These are phyloP conservation scores for Serranus cabrilla DNA, from an alignment of 2,797 vertebrate species.

Conservation along the genomic window DNA sequence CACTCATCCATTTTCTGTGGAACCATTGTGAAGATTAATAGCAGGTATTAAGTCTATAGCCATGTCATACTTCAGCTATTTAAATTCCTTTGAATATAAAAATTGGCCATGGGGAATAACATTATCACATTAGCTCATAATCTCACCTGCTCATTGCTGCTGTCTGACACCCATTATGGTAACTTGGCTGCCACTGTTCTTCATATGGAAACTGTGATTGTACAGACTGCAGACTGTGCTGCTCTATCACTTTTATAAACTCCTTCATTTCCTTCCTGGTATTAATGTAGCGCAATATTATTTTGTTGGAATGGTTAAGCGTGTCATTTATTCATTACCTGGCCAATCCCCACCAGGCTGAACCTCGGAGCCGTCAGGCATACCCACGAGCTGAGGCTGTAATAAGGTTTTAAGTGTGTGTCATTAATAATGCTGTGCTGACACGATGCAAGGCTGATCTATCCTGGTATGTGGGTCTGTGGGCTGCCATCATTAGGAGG, in stretches of 20 bases:
- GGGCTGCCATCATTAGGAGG: constrained; percentile 66
- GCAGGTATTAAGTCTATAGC: constrained; percentile 55
- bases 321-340: constrained; percentile 81
- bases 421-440: constrained; percentile 76
- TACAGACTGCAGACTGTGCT: neutral
- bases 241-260: constrained; percentile 59
- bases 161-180: constrained; percentile 51
- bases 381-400: constrained; percentile 49
- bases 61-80: constrained; percentile 63
- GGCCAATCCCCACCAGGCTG: constrained; percentile 53
- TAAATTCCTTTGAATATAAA: constrained; percentile 60
- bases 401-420: constrained; percentile 79
- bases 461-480: constrained; percentile 69
- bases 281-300: constrained; percentile 69
- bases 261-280: constrained; percentile 30
- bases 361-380: constrained; percentile 49
- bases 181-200: constrained; percentile 46
- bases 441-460: constrained; percentile 56
- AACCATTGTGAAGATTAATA: constrained; percentile 70
- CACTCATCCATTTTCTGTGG: constrained; percentile 27
- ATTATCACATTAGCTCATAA: constrained; percentile 64
- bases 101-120: constrained; percentile 59
- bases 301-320: constrained; percentile 68
- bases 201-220: constrained; percentile 18
- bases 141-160: constrained; percentile 56